These are phyloP conservation scores for Haliclona indistincta DNA, from an alignment of 37 sponge, comb jelly and placozoan species.

Conservation along the genomic window DNA sequence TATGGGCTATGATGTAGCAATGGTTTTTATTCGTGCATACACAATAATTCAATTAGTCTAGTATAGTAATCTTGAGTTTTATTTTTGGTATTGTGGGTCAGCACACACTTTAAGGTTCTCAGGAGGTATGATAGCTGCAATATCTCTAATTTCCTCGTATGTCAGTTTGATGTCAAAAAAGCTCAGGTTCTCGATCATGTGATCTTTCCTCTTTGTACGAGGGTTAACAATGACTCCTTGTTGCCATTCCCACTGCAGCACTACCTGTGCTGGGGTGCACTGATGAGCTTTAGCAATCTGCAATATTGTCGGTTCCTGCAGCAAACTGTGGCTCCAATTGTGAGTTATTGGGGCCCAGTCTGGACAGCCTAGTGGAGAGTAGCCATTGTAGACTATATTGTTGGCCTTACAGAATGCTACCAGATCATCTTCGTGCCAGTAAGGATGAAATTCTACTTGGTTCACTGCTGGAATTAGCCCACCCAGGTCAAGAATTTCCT, in stretches of 20 bases:
- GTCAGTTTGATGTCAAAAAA: conserved; percentile 7
- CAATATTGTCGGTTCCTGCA: not conserved
- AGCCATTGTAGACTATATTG: no score
- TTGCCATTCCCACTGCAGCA: conserved; percentile 14
- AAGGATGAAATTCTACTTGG: conserved; percentile 35
- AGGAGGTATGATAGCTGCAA: not conserved
- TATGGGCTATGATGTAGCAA: no score
- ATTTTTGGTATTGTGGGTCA: conserved; percentile 6
- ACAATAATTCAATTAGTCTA: no score
- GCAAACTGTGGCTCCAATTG: not conserved
- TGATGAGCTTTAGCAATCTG: conserved; percentile 5
- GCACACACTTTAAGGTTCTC: conserved; percentile 18
- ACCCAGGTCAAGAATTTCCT: not conserved
- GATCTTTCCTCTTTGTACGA: not conserved
- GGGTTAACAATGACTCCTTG: conserved; percentile 13
- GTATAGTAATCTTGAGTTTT: no score
- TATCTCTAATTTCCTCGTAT: conserved; percentile 7
- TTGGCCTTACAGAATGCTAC: no score
- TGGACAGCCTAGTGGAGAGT: conserved; percentile 11
- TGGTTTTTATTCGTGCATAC: no score
- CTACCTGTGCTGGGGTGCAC: conserved; percentile 6
- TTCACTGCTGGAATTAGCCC: conserved; percentile 18
- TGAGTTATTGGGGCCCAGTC: conserved; percentile 15
- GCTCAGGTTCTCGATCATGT: conserved; percentile 26
- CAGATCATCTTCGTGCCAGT: conserved; percentile 30